Percentiles rank a stretch among this genome's conserved stretches.
phyloP scores from a whole-genome alignment of 2,888 invertebrate genomes.

The Xestia c-nigrum region DNA sequence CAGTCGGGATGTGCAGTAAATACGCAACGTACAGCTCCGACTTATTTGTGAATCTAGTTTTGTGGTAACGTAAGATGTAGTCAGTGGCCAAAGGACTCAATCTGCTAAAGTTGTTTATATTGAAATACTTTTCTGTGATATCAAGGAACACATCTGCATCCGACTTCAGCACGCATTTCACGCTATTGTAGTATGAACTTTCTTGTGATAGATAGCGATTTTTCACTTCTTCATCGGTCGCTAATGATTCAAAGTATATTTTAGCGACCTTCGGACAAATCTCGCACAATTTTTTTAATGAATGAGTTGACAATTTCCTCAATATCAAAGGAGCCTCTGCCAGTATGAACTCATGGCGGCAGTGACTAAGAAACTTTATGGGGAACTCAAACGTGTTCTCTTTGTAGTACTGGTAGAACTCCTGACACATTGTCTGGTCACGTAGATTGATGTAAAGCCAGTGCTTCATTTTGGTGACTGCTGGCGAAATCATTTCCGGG shows the following conservation, averaged over 20 bases:
- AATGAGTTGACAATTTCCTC: conserved; percentile 72
- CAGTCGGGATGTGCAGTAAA: conserved; percentile 72
- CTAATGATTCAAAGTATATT: conserved; percentile 75
- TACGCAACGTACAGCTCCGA: conserved; percentile 75
- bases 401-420: conserved; percentile 78
- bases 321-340: conserved; percentile 69
- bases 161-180: conserved; percentile 73
- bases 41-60: conserved; percentile 73
- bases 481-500: conserved; percentile 78
- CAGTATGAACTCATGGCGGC: conserved; percentile 72
- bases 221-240: conserved; percentile 63
- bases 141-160: conserved; percentile 74
- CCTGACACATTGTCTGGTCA: conserved; percentile 71
- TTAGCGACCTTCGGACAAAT: conserved; percentile 71
- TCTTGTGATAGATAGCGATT: conserved; percentile 65
- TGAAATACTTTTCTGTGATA: conserved; percentile 75
- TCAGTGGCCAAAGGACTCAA: conserved; percentile 71
- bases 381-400: conserved; percentile 68
- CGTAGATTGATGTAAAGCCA: conserved; percentile 72
- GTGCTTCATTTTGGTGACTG: conserved; percentile 74
- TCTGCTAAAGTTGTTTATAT: conserved; percentile 46
- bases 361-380: conserved; percentile 75
- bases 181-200: conserved; percentile 68
- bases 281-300: conserved; percentile 77
- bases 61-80: conserved; percentile 73